Evolutionary conservation across 2,888 invertebrate species (phyloP), one percentile per base, ranked within the genome.

Genomic region (Escarpia spicata): DNA sequence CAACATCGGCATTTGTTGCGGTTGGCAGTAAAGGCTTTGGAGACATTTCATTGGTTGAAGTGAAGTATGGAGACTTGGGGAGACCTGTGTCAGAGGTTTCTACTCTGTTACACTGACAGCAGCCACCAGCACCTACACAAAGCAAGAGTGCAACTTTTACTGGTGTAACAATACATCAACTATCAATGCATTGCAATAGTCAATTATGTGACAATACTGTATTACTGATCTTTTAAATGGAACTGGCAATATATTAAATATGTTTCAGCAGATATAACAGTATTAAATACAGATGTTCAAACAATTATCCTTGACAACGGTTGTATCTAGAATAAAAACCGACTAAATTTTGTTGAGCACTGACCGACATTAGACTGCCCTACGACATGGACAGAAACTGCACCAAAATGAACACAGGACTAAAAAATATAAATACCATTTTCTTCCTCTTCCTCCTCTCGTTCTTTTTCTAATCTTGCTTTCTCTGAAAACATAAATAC

Each of bases 401-500:
- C 37, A 37, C 37, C 37, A 37, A 52, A 52, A 3, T 52, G 52
- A 52, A 52, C 12, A 52, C 52, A 75, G 19, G 15, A 52, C 2
- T 9, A 45, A 12, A 9, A 12, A 52, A 52, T 15, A 12, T 0
- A 15, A 26, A 26, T 75, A 75, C 75, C 75, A 26, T 75, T 75
- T n/a, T 75, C 75, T 26, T 75, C 75, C 19, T 75, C 75, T 75
- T 75, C 75, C 26, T 75, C 91, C 19, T 91, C 91, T 37, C 31
- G 12, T 37, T 91, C 91, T 44, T 26, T 44, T 31, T 91, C 91
- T 91, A 91, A 26, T 26, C 91, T 91, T 26, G 43, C 91, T 37
- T 91, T 91, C 37, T 91, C 91, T 91, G 37, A 43, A 91, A 91
- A 91, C 19, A 91, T 43, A 91, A 43, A 91, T 91, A 43, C 3